Percentiles rank a stretch among this genome's conserved stretches.
Conservation (phyloP, 2,888 invertebrate species). For the Drosophila rubida region DNA sequence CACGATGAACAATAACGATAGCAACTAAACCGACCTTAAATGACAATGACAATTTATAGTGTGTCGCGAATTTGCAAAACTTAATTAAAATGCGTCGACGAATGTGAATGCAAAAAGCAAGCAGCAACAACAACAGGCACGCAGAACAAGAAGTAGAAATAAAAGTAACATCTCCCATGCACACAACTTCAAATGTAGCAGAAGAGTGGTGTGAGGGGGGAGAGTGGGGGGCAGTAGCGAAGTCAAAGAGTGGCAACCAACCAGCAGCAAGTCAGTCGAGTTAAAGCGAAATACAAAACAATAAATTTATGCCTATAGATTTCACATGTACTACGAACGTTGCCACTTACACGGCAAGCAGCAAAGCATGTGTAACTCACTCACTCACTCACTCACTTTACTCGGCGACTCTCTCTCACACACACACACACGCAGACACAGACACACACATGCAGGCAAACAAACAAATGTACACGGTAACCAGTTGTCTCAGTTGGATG, state of each 20-base stretch:
- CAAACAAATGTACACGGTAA: constrained; percentile 41
- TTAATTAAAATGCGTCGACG: constrained; percentile 55
- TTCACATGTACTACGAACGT: constrained; percentile 65
- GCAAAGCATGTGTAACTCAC: constrained; percentile 51
- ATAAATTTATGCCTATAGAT: constrained; percentile 79
- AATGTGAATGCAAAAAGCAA: constrained; percentile 62
- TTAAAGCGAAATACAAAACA: constrained; percentile 70
- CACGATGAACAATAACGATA: constrained; percentile 15
- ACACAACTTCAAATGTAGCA: constrained; percentile 21
- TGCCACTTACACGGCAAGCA: constrained; percentile 56
- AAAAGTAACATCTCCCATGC: constrained; percentile 49
- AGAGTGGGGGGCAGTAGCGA: neutral
- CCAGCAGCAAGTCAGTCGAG: constrained; percentile 37
- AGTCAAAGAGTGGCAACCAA: neutral
- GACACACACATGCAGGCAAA: constrained; percentile 20
- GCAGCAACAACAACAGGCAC: constrained; percentile 27
- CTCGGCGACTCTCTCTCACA: constrained; percentile 29
- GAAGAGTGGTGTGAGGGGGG: neutral
- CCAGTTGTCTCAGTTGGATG: constrained; percentile 46
- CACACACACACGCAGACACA: constrained; percentile 5
- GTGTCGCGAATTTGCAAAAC: constrained; percentile 54
- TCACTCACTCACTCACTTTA: constrained; percentile 40
- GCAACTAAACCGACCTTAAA: constrained; percentile 20
- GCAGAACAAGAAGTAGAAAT: constrained; percentile 44
- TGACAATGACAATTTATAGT: constrained; percentile 61